phyloP scores from a whole-genome alignment of 2,888 invertebrate genomes.

The Tenthredo mesomela region DNA sequence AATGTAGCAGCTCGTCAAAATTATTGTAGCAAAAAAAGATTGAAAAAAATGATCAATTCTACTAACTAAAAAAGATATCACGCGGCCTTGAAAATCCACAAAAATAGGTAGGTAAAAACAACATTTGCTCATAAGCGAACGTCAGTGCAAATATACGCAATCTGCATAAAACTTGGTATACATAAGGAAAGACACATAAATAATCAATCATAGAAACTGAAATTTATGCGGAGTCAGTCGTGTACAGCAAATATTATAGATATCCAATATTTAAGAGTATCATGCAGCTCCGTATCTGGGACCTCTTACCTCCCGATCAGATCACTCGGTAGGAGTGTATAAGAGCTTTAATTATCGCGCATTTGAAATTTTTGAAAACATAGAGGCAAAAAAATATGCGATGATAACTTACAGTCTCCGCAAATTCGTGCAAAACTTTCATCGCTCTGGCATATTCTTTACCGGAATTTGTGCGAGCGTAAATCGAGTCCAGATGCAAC shows the following conservation, averaged over 20 bases:
- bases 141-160: neutral
- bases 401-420: slow-evolving; percentile 58
- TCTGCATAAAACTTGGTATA: neutral
- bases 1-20: too few relatives aligned
- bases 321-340: neutral
- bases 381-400: neutral
- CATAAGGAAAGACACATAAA: neutral
- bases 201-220: neutral
- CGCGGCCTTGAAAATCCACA: too few relatives aligned
- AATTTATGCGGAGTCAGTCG: neutral
- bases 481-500: slow-evolving; percentile 63
- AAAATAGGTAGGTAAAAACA: too few relatives aligned
- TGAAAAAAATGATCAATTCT: too few relatives aligned
- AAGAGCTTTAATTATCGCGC: neutral
- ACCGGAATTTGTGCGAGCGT: slow-evolving; percentile 54
- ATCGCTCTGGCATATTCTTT: slow-evolving; percentile 56
- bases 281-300: neutral
- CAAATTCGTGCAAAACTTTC: slow-evolving; percentile 57
- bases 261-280: too few relatives aligned
- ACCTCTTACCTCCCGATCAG: neutral
- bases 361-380: neutral
- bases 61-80: too few relatives aligned
- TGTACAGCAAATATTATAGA: too few relatives aligned
- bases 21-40: too few relatives aligned
- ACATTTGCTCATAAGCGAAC: too few relatives aligned